A percentile compares a stretch with the other conserved stretches of the same genome.
phyloP scores from a whole-genome alignment of 2,888 invertebrate species.

The Eupithecia tripunctaria region DNA sequence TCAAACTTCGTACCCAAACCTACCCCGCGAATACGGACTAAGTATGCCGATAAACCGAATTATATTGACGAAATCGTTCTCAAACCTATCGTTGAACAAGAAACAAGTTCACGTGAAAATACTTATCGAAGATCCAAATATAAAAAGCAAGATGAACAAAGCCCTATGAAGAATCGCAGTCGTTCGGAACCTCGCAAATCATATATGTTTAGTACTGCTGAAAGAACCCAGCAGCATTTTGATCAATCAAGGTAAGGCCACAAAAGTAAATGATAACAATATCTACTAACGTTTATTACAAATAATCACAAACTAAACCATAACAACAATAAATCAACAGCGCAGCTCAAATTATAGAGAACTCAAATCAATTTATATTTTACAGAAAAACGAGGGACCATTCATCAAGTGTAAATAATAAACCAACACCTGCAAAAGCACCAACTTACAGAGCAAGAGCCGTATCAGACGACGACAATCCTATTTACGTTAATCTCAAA shows the following conservation, averaged over 20 bases:
- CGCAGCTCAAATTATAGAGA: neutral
- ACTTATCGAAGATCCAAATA: conserved; percentile 57
- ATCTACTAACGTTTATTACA: neutral
- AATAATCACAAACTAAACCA: neutral
- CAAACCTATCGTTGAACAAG: conserved; percentile 69
- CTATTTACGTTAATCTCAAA: conserved; percentile 58
- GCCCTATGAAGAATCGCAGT: conserved; percentile 57
- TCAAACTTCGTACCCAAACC: conserved; percentile 65
- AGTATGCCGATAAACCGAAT: conserved; percentile 58
- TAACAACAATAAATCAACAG: neutral
- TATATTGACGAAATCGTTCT: conserved; percentile 56
- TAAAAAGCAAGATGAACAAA: conserved; percentile 57
- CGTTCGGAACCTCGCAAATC: conserved; percentile 71
- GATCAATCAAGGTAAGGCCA: conserved; percentile 35
- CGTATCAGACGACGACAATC: conserved; percentile 48
- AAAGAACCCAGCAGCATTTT: conserved; percentile 45
- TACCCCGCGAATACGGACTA: conserved; percentile 67
- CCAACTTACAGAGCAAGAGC: conserved; percentile 34
- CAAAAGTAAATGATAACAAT: neutral
- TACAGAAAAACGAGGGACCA: conserved; percentile 44
- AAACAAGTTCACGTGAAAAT: conserved; percentile 41
- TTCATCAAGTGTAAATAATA: conserved; percentile 41
- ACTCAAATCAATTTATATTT: conserved; percentile 19
- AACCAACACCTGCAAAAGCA: conserved; percentile 28
- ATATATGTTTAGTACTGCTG: conserved; percentile 48